Evolutionary conservation across 1,140 invertebrate species (phyloP), one percentile per base, ranked within the genome.

Genomic region (Proales similis): DNA sequence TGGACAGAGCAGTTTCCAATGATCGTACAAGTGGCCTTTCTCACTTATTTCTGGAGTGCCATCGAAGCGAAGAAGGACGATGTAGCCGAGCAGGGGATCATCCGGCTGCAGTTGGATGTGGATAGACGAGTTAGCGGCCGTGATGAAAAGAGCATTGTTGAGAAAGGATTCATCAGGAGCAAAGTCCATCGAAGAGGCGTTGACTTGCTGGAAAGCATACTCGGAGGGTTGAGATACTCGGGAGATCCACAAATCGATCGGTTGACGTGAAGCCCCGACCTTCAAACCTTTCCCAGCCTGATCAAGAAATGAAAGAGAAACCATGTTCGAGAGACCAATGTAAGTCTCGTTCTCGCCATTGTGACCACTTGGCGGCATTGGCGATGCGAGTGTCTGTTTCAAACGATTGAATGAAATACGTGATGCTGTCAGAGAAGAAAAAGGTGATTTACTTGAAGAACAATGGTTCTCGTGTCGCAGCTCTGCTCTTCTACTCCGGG

Each of bases 321-420:
- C 36, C 20, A 42, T 57, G 14, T 57, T 57, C 20, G 51, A 57
- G 36, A 42, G 36, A 42, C 45, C 9, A 57, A 57, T 57, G 4
- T 57, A 42, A 1, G 51, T 57, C 27, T 57, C 51, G 45, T 57
- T 57, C 4, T 26, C 33, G 30, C 51, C 51, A 42, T 57, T 57
- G 22, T 27, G 11, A 2, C 51, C 51, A 12, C 36, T 42, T 3
- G 51, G 51, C 27, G 51, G 36, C 20, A 42, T 42, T 3, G 51
- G 51, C 17, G 39, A 36, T 20, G 29, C 30, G 51, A n/a, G n/a
- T n/a, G n/a, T n/a, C 48, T 49, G 9, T 36, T 36, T 9, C 14
- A 9, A 9, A 9, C 9, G 14, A 36, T 36, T 36, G 14, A 36
- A 36, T 27, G 11, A 49, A 32, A 14, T 27, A 48, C n/a, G n/a